Evolutionary conservation across 2,113 vertebrate species (phyloP), one percentile per base, ranked within the genome.

Genomic region (Channa maculata): DNA sequence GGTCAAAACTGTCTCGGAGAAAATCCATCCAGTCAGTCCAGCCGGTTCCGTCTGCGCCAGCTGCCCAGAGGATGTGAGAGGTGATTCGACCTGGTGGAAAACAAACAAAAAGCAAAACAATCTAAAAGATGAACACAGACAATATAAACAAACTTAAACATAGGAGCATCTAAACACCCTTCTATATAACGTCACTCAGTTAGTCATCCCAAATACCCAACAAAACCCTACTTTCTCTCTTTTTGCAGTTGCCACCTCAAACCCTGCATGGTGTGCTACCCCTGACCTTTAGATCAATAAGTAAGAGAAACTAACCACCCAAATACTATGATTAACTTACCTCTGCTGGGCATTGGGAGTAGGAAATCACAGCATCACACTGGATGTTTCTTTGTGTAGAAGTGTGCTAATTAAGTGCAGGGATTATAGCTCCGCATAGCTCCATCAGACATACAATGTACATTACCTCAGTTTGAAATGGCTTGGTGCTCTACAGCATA

Each of bases 1-100:
- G 97, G 90, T 99, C 98, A 84, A 99, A 99, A 89, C 95, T 99
- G 41, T 98, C 97, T 84, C 94, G 98, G 80, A 95, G 96, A 92
- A 96, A 97, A 95, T 96, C 96, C 52, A 91, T 94, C n/a, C 97
- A 97, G 94, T 96, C 88, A 63, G 93, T 92, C 6, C 96, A 96
- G 2, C 14, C 24, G 4, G 93, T 92, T 6, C 96, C 96, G 2
- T 15, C 24, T 41, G 93, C 92, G 6, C 96, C 96, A 2, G 14
- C 79, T 0, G 79, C 88, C 66, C 89, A 85, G 94, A 94, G 96
- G 95, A 97, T 98, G 94, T 99, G 95, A 96, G 87, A 79, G 44
- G n/a, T 72, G 48, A 77, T 62, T 45, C 62, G 48, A 33, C 60
- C 71, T 8, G 78, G 74, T 74, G 68, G 73, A 70, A 75, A 83